Evolutionary conservation across 1,140 invertebrate species (phyloP), one percentile per base, ranked within the genome.

Genomic region (Phortica variegata): DNA sequence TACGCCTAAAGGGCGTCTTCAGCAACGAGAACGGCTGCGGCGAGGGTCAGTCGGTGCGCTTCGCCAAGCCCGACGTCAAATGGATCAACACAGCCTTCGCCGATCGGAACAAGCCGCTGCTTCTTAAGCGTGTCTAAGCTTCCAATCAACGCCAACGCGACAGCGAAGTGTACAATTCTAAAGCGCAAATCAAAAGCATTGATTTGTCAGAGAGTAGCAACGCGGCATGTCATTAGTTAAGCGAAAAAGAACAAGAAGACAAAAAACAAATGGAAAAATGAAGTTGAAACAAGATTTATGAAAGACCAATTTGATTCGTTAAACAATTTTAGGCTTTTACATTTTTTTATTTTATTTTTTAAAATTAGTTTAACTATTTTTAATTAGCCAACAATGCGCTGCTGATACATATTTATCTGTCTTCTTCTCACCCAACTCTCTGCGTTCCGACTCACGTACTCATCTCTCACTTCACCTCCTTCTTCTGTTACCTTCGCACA

Each of bases 1-100:
- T 86, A 52, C 83, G 84, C 10, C 77, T 91, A n/a, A 78, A 82
- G 53, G 89, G 88, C 39, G 78, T 90, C 54, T 89, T 86, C 73
- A 85, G 84, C 31, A 87, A 84, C 78, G 88, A 90, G 49, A 84
- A 85, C 12, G 86, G 85, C 20, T 76, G 74, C 40, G 73, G 66
- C 0, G 69, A 70, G 31, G 66, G 66, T 5, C 59, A 73, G 48
- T 49, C 63, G 2, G 65, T 76, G 15, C 61, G 61, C 13, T 76
- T 76, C 38, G 49, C 61, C 31, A 74, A 76, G 44, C 69, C 73
- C 15, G 74, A 76, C 47, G 54, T 74, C 4, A 61, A 65, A 34
- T 76, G 71, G 71, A 73, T 76, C 31, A 76, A 75, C 43, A 59
- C 51, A 13, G 57, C 56, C 10, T 74, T 74, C n/a, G 55, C 58